A percentile compares a stretch with the other conserved stretches of the same genome.
Evolutionary conservation across 1,140 invertebrate species (phyloP).

Genomic region (Aphis gossypii): DNA sequence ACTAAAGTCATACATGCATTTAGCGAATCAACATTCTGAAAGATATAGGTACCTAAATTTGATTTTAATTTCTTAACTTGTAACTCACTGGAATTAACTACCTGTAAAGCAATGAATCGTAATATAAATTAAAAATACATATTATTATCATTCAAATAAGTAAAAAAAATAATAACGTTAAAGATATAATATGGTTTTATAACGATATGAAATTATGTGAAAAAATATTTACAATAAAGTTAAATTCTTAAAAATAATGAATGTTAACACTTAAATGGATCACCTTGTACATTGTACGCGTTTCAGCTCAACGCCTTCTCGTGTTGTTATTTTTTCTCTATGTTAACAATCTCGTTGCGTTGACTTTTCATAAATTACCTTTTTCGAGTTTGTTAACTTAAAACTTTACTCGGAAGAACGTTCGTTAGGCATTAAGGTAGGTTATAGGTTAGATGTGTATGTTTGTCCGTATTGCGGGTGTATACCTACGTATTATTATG

Average conservation of each 20-base stretch:
- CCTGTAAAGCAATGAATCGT: too few species aligned
- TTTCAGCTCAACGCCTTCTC: neutral
- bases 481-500: neutral
- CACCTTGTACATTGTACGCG: neutral
- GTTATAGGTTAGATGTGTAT: neutral
- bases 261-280: neutral
- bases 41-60: too few species aligned
- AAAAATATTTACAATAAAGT: neutral
- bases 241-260: neutral
- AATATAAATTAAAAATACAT: too few species aligned
- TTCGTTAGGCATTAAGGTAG: neutral
- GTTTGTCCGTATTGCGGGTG: too few species aligned
- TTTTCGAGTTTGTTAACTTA: neutral
- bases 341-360: neutral
- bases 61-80: too few species aligned
- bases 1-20: too few species aligned
- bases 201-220: neutral
- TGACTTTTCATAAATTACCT: neutral
- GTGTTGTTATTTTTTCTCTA: neutral
- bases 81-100: too few species aligned
- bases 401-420: neutral
- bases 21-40: too few species aligned
- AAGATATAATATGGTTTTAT: neutral
- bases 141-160: too few species aligned
- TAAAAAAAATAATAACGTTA: neutral